These are phyloP conservation scores for Odontesthes bonariensis DNA, from an alignment of 2,113 vertebrate species.

Conservation along the genomic window DNA sequence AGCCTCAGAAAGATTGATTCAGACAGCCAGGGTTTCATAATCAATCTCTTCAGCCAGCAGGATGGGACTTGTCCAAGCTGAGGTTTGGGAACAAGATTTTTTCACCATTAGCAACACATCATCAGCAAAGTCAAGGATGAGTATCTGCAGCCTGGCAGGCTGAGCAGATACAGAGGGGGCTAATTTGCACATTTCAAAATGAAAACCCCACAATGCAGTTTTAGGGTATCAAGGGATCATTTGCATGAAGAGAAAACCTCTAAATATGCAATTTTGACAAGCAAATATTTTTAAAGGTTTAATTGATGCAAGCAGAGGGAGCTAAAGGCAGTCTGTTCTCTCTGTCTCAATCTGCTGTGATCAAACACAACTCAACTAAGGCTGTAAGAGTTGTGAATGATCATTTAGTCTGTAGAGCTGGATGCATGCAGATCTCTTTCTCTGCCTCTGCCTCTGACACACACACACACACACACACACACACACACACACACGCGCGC, in stretches of 20 bases:
- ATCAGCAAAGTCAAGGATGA: not conserved
- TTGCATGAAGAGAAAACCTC: not conserved
- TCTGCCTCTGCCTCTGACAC: not conserved
- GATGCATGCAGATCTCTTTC: conserved; percentile 28
- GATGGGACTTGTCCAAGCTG: not conserved
- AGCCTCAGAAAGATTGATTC: not conserved
- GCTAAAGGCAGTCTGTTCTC: not conserved
- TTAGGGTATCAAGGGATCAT: not conserved
- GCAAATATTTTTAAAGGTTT: not conserved
- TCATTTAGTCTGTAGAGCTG: conserved; percentile 18
- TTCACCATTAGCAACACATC: not conserved
- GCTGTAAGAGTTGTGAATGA: conserved; percentile 2
- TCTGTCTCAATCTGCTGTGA: no score
- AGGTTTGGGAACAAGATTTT: not conserved
- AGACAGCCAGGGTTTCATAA: no score
- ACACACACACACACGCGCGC: no score
- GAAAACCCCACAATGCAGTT: not conserved
- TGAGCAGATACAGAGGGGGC: not conserved
- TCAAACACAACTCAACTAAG: not conserved
- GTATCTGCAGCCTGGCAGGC: not conserved
- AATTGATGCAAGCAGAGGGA: not conserved
- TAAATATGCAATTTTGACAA: conserved; percentile 1
- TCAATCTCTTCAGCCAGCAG: no score
- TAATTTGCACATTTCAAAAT: not conserved
- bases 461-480: no score